phyloP scores from a whole-genome alignment of 2,113 vertebrate species.

The Oreochromis niloticus region DNA sequence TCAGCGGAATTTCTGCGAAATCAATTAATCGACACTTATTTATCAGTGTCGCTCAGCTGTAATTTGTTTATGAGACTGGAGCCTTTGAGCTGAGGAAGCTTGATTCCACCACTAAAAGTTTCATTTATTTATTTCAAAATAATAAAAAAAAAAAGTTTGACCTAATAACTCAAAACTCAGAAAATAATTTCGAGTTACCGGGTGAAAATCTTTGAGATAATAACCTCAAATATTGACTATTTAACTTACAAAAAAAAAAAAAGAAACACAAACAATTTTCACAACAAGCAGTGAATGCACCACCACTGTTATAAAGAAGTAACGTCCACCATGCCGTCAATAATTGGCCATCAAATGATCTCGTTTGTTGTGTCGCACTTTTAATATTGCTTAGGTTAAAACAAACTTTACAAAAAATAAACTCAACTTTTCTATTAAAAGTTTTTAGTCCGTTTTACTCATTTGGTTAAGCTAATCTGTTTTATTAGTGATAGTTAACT shows the following conservation, averaged over 20 bases:
- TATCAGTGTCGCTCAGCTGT: background rate
- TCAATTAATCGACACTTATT: background rate
- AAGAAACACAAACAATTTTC: too few species aligned
- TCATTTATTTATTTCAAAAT: background rate
- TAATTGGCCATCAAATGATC: background rate
- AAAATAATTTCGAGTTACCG: background rate
- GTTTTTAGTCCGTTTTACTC: background rate
- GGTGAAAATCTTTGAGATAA: background rate
- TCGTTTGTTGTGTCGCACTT: background rate
- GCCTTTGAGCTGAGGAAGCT: background rate
- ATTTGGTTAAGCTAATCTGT: too few species aligned
- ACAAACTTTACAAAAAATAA: background rate
- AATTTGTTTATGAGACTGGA: background rate
- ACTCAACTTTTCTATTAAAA: background rate
- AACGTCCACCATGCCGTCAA: background rate
- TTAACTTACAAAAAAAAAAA: background rate
- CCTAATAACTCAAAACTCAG: background rate
- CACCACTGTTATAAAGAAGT: background rate
- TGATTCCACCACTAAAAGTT: background rate
- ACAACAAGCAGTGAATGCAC: background rate
- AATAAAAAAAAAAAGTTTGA: background rate
- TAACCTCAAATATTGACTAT: background rate
- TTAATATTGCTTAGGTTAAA: background rate
- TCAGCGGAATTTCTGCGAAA: background rate
- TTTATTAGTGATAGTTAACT: background rate